Base-by-base conservation (phyloP, 92 coral and sea anemone species). In the Epizoanthus ramosus region DNA sequence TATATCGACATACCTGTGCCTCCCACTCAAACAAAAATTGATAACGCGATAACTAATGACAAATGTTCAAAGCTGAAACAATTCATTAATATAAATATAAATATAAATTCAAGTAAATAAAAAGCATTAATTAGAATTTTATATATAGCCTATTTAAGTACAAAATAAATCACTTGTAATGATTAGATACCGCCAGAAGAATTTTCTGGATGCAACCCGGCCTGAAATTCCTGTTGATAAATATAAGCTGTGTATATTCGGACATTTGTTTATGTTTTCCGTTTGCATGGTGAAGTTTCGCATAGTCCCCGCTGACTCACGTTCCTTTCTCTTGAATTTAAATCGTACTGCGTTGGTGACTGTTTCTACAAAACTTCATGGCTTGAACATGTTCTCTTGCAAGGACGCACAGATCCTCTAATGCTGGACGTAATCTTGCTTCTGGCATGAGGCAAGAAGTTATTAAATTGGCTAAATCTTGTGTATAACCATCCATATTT, bases 361-460 rank as follows among this genome's bases (percentile, higher is more conserved):
- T 61, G 82, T 60, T 77, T 63, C 82, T 77, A 57, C 82, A 61
- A 69, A 77, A 68, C 22, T 63, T 85, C 69, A 80, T 85, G 15
- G 56, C 79, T 16, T 58, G 70, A 76, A 86, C 65, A 8, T 71
- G 82, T n/a, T 74, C 85, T 64, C 65, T 80, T 52, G 93, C 80
- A 13, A 84, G 56, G 70, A 41, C 31, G 43, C 76, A 75, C n/a
- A 90, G 9, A 61, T 87, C 85, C 12, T 92, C 85, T 22, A 90
- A 77, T 19, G 90, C 3, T 13, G 96, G 93, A 21, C 96, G 61
- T 47, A 87, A 39, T 64, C 88, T 43, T 0, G 88, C 81, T 14
- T 84, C 87, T 0, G 86, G 91, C 59, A 91, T 87, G 4, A 92
- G 84, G 73, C 93, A 92, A 8, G 89, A 84, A 6, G 63, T 71